Conservation (phyloP, 2,113 vertebrate genomes). For the Amphilophus citrinellus region DNA sequence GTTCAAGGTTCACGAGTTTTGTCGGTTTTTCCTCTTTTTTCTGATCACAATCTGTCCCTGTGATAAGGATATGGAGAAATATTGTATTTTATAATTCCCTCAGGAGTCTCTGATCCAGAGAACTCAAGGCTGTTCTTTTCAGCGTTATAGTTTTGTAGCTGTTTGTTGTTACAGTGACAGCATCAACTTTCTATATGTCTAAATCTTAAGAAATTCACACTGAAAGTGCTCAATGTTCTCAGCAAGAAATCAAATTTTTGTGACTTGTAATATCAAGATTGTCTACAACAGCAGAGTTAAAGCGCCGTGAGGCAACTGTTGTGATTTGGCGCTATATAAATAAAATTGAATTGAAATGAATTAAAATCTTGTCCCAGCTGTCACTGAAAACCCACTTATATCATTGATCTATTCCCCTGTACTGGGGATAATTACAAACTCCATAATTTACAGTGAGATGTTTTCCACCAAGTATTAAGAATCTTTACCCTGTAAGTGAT, state of each 20-base stretch:
- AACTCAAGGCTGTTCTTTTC: no score
- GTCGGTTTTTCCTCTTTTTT: background rate
- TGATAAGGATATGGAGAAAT: no score
- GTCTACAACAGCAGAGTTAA: no score
- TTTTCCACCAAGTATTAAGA: background rate
- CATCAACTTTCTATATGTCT: background rate
- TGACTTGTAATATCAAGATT: background rate
- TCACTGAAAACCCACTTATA: no score
- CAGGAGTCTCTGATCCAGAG: no score
- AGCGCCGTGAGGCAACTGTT: no score
- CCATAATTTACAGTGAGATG: background rate
- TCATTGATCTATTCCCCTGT: background rate
- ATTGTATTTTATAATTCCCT: no score
- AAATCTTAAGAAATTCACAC: background rate
- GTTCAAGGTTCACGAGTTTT: background rate
- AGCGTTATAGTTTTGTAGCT: no score
- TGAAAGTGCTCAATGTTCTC: background rate
- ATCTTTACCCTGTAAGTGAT: background rate
- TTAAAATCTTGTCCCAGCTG: background rate
- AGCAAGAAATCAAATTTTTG: no score
- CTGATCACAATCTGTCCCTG: no score
- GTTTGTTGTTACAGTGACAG: background rate
- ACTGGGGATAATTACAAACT: background rate
- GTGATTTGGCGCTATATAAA: no score
- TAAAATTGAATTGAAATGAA: no score